These are phyloP conservation scores for Acanthochromis polyacanthus DNA, from an alignment of 2,113 vertebrate genomes.

Conservation along the genomic window DNA sequence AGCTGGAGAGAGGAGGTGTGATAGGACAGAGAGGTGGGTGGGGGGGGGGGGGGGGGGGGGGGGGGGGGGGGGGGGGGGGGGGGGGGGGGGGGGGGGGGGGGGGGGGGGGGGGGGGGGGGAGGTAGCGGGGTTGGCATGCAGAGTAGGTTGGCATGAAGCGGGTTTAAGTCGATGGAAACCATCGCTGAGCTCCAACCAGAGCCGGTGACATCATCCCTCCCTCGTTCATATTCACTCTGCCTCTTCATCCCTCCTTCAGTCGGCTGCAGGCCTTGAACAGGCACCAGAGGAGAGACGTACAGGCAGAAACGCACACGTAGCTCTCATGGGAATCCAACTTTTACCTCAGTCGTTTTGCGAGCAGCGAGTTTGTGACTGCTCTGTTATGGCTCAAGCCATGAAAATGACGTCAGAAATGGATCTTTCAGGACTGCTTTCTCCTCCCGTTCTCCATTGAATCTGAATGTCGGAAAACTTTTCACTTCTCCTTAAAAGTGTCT, in stretches of 20 bases:
- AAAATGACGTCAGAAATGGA: conserved; percentile 4
- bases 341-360: conserved; percentile 24
- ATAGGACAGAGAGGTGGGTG: conserved; percentile 12
- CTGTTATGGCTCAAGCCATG: background rate
- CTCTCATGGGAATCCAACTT: conserved; percentile 34
- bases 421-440: conserved; percentile 2
- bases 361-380: conserved; percentile 20
- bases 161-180: conserved; percentile 69
- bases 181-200: conserved; percentile 58
- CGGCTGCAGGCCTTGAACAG: conserved; percentile 8
- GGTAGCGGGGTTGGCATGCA: conserved; percentile 45
- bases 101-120: conserved; percentile 6
- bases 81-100: too few relatives aligned
- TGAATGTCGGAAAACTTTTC: background rate
- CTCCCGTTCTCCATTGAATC: background rate
- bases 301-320: conserved; percentile 38
- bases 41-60: conserved; percentile 8
- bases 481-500: background rate
- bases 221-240: conserved; percentile 37
- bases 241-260: conserved; percentile 22
- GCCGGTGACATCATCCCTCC: conserved; percentile 59
- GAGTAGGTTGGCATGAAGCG: conserved; percentile 53
- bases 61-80: conserved; percentile 20
- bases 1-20: conserved; percentile 33
- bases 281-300: conserved; percentile 17